Conservation (phyloP, 37 sponge, comb jelly and placozoan species). For the Haliclona indistincta region DNA sequence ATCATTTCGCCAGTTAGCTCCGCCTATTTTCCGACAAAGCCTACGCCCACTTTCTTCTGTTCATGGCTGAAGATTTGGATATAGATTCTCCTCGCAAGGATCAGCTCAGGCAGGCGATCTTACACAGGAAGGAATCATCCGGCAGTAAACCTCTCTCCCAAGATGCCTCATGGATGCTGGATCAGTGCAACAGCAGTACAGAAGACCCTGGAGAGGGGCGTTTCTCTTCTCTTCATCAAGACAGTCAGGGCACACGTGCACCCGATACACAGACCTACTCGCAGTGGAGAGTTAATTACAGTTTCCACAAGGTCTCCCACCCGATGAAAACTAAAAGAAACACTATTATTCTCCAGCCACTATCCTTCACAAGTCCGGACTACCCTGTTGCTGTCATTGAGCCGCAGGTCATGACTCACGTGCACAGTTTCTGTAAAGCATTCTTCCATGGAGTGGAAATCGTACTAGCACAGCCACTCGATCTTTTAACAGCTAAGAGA, state of each 20-base stretch:
- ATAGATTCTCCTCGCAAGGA: too few relatives aligned
- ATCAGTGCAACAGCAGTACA: too few relatives aligned
- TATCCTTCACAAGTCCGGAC: constrained; percentile 10
- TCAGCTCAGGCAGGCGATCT: too few relatives aligned
- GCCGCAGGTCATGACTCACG: constrained; percentile 10
- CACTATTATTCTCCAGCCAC: constrained; percentile 64
- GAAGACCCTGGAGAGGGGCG: too few relatives aligned
- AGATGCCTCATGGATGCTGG: background rate
- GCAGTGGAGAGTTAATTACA: constrained; percentile 49
- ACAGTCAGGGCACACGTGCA: background rate
- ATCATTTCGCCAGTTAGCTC: too few relatives aligned
- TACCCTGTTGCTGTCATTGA: constrained; percentile 16
- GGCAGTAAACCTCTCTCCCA: background rate
- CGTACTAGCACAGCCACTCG: constrained; percentile 25
- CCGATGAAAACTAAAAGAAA: constrained; percentile 29
- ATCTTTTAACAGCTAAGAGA: constrained; percentile 25
- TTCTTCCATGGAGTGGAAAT: constrained; percentile 69
- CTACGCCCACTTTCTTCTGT: too few relatives aligned
- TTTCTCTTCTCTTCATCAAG: background rate
- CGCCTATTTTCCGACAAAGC: too few relatives aligned
- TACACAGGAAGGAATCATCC: background rate
- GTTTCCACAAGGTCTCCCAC: constrained; percentile 43
- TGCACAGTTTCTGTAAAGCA: constrained; percentile 46
- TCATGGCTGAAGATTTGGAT: too few relatives aligned
- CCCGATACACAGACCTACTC: constrained; percentile 56